Evolutionary conservation across 2,113 vertebrate genomes (phyloP), one percentile per base, ranked within the genome.

Genomic region (Aspiorhynchus laticeps): DNA sequence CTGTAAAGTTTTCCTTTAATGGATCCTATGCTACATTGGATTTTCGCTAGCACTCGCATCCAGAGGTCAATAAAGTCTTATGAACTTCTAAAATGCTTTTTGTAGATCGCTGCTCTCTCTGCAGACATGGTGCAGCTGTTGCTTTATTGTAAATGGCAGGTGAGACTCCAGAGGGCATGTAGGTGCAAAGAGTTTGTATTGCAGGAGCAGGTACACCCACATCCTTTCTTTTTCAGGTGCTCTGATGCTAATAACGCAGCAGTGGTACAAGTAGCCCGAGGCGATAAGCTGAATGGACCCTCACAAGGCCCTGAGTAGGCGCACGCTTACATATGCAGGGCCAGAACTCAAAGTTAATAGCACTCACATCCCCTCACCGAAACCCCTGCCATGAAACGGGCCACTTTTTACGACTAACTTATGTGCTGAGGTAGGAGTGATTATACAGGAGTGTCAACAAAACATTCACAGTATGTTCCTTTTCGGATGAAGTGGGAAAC

Each of bases 231-330:
- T 67, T 83, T 83, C 26, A 51, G 80, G 80, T 69, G 43, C 85
- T 36, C 19, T 21, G 85, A 78, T 41, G 80, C 48, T 86, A 83
- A 71, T 88, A 88, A 74, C 51, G 48, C 80, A 74, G 73, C 84
- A 80, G 38, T 51, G 38, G 69, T 59, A 83, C 69, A 53, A 85
- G 80, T 59, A 73, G 26, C 73, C 88, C 38, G 80, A 59, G 80
- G 84, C 48, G 59, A 38, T 56, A 10, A 46, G 61, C 38, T 79
- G 48, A 83, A 85, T 26, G 53, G 76, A 79, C 56, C 31, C 14
- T 85, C 24, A 71, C 59, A 33, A 56, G 63, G 2, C 14, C 53
- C 82, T 80, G 83, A 61, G 74, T 67, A 83, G 74, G 56, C 65
- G 33, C 33, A 26, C 2, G n/a, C 65, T 33, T 56, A 75, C 46